Percentiles rank a stretch among this genome's conserved stretches.
These are phyloP conservation scores for Ecliptopera silaceata DNA, from an alignment of 2,888 invertebrate species.

Conservation along the genomic window DNA sequence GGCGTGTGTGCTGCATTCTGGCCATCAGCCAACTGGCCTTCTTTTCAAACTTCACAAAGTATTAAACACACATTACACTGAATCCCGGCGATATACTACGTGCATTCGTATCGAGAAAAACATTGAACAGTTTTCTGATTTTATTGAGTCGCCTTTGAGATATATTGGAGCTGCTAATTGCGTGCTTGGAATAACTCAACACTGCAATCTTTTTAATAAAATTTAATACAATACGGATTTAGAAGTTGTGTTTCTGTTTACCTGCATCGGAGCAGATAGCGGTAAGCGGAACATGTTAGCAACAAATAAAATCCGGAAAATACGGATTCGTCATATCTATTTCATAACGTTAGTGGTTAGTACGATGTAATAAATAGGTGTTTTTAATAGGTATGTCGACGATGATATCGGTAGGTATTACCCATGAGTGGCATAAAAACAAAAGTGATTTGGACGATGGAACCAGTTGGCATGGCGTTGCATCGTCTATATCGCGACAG, in stretches of 20 bases:
- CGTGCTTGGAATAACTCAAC: constrained; percentile 9
- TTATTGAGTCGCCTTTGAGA: constrained; percentile 36
- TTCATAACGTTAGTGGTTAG: background rate
- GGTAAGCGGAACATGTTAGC: constrained; percentile 11
- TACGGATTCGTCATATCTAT: constrained; percentile 11
- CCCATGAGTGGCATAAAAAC: constrained; percentile 54
- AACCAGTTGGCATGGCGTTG: constrained; percentile 62
- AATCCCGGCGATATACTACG: constrained; percentile 53
- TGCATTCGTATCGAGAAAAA: constrained; percentile 56
- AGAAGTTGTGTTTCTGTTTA: background rate
- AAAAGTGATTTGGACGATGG: constrained; percentile 51
- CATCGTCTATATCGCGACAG: constrained; percentile 53
- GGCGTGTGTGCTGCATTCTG: constrained; percentile 60
- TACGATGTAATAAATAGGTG: background rate
- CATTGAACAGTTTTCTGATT: constrained; percentile 40
- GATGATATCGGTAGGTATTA: background rate
- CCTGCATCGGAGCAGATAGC: background rate
- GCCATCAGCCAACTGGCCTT: constrained; percentile 68
- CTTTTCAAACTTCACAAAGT: constrained; percentile 52
- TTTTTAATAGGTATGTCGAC: background rate
- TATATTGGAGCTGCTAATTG: constrained; percentile 14
- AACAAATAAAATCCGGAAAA: constrained; percentile 15
- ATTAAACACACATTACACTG: constrained; percentile 63
- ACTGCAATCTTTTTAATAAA: constrained; percentile 4
- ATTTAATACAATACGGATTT: background rate